Evolutionary conservation across 2,888 invertebrate species (phyloP).

Genomic region (Drosophila acutilabella): DNA sequence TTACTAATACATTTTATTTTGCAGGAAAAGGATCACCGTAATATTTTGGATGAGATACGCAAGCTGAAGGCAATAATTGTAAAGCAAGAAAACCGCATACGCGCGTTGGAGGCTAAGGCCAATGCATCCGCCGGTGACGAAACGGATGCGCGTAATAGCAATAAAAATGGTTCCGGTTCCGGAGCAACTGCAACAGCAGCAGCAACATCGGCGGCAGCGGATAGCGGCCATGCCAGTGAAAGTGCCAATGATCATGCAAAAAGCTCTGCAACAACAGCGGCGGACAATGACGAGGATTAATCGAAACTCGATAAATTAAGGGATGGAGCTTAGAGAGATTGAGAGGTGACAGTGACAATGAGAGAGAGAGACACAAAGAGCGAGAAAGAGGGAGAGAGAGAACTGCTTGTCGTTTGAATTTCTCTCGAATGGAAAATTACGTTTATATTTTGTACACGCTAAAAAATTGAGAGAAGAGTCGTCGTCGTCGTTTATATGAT

Average conservation of each 20-base stretch:
- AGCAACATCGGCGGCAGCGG: conserved; percentile 40
- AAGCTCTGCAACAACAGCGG: conserved; percentile 49
- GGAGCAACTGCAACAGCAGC: conserved; percentile 46
- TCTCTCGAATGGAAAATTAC: conserved; percentile 53
- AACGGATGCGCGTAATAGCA: conserved; percentile 71
- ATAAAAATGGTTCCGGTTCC: conserved; percentile 63
- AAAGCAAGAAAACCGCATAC: conserved; percentile 92
- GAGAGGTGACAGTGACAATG: not conserved
- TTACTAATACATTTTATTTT: not conserved
- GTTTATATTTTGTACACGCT: conserved; percentile 59
- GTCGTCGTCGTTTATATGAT: conserved; percentile 57
- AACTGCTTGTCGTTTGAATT: conserved; percentile 60
- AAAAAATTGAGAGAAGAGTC: conserved; percentile 33
- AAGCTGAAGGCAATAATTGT: conserved; percentile 97
- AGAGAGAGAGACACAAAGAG: conserved; percentile 7
- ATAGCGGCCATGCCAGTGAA: conserved; percentile 73
- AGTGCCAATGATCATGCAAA: conserved; percentile 75
- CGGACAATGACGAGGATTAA: conserved; percentile 67
- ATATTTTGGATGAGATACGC: conserved; percentile 94
- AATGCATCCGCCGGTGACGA: conserved; percentile 81
- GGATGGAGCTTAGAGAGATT: not conserved
- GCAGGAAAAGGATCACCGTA: conserved; percentile 89
- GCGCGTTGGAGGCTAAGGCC: conserved; percentile 84
- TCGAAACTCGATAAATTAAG: conserved; percentile 6
- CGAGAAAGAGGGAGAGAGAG: conserved; percentile 19